phyloP scores from a whole-genome alignment of 2,888 invertebrate species.

The Unio pictorum region DNA sequence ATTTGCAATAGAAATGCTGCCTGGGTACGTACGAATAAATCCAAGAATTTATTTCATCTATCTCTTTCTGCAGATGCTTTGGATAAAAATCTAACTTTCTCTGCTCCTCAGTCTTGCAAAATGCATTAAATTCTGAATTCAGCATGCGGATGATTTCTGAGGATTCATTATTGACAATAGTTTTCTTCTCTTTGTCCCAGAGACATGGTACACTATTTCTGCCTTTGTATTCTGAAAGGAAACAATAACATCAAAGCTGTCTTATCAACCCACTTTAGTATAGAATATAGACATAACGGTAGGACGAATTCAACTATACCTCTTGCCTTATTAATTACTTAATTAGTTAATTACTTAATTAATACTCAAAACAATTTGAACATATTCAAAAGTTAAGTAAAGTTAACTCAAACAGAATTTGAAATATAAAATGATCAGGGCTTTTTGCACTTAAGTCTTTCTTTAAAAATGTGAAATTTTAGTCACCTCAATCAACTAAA shows the following conservation, averaged over 20 bases:
- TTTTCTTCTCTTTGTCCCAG: conserved; percentile 64
- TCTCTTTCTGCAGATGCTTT: conserved; percentile 43
- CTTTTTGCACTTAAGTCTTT: too few relatives aligned
- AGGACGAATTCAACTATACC: too few relatives aligned
- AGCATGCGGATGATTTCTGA: conserved; percentile 69
- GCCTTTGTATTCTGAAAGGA: conserved; percentile 54
- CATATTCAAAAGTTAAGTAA: too few relatives aligned
- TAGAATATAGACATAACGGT: not conserved
- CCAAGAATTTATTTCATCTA: conserved; percentile 63
- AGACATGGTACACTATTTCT: conserved; percentile 62
- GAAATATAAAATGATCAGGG: too few relatives aligned
- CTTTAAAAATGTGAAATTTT: too few relatives aligned
- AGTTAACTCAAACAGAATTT: too few relatives aligned
- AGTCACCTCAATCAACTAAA: too few relatives aligned
- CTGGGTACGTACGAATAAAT: conserved; percentile 59
- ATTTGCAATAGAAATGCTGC: too few relatives aligned
- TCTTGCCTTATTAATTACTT: too few relatives aligned
- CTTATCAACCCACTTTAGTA: not conserved
- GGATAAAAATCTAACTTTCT: conserved; percentile 62
- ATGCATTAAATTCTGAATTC: conserved; percentile 64
- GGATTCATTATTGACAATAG: conserved; percentile 68
- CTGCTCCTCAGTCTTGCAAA: conserved; percentile 61
- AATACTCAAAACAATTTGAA: too few relatives aligned
- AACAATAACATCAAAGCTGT: not conserved
- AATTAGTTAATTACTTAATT: too few relatives aligned